Conservation (phyloP, 2,888 invertebrate species). For the Harmothoe impar region DNA sequence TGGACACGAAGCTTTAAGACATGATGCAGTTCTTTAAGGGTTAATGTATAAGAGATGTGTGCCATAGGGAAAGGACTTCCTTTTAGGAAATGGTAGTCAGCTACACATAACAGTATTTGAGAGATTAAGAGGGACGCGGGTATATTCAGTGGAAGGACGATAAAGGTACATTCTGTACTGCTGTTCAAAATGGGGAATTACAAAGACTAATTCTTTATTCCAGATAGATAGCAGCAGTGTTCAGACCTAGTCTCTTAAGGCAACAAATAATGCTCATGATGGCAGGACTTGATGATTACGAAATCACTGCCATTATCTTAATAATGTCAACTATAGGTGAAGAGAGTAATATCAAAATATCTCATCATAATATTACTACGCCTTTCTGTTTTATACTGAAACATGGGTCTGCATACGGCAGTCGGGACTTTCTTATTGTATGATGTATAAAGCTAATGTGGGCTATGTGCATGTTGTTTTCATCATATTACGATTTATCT, state of each 20-base stretch:
- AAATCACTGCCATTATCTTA: neutral
- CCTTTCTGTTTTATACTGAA: neutral
- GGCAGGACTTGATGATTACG: neutral
- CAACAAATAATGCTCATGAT: slow-evolving; percentile 20
- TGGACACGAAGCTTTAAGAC: no score
- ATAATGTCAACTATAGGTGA: neutral
- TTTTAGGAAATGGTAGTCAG: neutral
- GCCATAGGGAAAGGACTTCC: neutral
- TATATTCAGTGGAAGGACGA: neutral
- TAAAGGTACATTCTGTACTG: neutral
- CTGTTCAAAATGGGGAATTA: neutral
- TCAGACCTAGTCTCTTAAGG: neutral
- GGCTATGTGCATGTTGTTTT: slow-evolving; percentile 14
- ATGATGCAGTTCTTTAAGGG: no score
- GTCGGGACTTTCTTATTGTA: neutral
- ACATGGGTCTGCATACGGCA: neutral
- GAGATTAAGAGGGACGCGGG: neutral
- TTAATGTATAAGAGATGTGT: neutral
- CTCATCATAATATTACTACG: slow-evolving; percentile 24
- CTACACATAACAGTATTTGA: neutral
- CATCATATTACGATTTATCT: neutral
- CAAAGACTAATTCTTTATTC: neutral
- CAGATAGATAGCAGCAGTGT: neutral
- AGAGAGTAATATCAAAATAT: slow-evolving; percentile 6
- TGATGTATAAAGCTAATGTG: neutral